These are phyloP conservation scores for Palythoa grandis DNA, from an alignment of 92 coral and sea anemone genomes.

Conservation along the genomic window DNA sequence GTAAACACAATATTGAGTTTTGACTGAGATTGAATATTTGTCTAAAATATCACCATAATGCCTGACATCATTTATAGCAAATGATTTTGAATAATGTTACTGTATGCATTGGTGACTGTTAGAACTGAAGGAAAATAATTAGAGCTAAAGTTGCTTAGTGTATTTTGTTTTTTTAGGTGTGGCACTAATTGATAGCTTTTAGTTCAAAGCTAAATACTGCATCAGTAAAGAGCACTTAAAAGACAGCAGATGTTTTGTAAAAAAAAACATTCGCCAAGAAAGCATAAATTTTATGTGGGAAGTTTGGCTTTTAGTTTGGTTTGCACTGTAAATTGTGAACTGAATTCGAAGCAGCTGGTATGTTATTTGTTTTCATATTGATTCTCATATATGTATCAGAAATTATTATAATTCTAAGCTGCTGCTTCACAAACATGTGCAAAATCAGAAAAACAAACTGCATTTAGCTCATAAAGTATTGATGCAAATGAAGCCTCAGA, in stretches of 20 bases:
- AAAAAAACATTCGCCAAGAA: neutral
- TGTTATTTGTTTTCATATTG: neutral
- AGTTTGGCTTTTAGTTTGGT: neutral
- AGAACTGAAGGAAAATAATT: neutral
- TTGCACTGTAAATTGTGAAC: neutral
- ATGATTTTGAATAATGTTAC: neutral
- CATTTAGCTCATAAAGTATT: neutral
- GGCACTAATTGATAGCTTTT: slow-evolving; percentile 4
- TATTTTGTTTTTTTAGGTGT: neutral
- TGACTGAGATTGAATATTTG: neutral
- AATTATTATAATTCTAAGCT: neutral
- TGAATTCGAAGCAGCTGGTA: neutral
- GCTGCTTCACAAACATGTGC: neutral
- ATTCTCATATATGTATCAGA: neutral
- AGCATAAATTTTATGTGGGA: neutral
- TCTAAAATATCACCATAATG: too few species aligned
- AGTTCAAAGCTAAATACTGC: neutral
- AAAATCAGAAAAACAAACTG: neutral
- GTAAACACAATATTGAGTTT: neutral
- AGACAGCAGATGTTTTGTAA: neutral
- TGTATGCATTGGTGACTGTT: neutral
- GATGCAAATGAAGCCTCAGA: neutral
- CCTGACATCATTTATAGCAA: neutral
- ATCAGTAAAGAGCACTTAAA: neutral
- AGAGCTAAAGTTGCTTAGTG: neutral